Base-by-base conservation (phyloP, 2,888 invertebrate species). In the Lepidocyrtoides sp. region DNA sequence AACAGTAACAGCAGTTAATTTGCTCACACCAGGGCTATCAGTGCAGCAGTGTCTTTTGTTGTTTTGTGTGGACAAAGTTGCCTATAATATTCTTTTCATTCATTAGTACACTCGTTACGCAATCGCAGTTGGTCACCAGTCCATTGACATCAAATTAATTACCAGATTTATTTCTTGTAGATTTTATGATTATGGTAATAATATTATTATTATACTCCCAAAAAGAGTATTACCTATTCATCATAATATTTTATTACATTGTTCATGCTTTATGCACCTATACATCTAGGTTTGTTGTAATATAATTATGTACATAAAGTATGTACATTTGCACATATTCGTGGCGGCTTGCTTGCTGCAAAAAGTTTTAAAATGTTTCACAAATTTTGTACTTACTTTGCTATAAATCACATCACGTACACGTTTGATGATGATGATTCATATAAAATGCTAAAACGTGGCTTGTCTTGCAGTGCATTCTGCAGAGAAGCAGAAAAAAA, bases 91-190 rank as follows among this genome's bases (percentile, higher is more conserved):
- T n/a, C n/a, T n/a, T n/a, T n/a, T n/a, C n/a, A n/a, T n/a, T n/a
- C n/a, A n/a, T n/a, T n/a, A n/a, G n/a, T n/a, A n/a, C n/a, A n/a
- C n/a, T n/a, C n/a, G n/a, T n/a, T n/a, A n/a, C n/a, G n/a, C n/a
- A n/a, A n/a, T n/a, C n/a, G n/a, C n/a, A n/a, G n/a, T n/a, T n/a
- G n/a, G n/a, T n/a, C n/a, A n/a, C n/a, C n/a, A 69, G 86, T 86
- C 86, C 86, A 86, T 86, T 77, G 86, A 86, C 86, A 77, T 86
- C 75, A 86, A 54, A 77, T 77, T 86, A 86, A 86, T 86, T 72
- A 77, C n/a, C 60, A 86, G 63, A 75, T 41, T 63, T 44, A 20
- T 20, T 44, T 77, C n/a, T n/a, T 63, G 36, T 23, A 54, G 85
- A 72, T 44, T 36, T n/a, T 41, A 84, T 69, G 86, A 86, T 75